Percentiles rank a stretch among this genome's conserved stretches.
Evolutionary conservation across 2,888 invertebrate genomes (phyloP).

Genomic region (Tupiocoris notatus): DNA sequence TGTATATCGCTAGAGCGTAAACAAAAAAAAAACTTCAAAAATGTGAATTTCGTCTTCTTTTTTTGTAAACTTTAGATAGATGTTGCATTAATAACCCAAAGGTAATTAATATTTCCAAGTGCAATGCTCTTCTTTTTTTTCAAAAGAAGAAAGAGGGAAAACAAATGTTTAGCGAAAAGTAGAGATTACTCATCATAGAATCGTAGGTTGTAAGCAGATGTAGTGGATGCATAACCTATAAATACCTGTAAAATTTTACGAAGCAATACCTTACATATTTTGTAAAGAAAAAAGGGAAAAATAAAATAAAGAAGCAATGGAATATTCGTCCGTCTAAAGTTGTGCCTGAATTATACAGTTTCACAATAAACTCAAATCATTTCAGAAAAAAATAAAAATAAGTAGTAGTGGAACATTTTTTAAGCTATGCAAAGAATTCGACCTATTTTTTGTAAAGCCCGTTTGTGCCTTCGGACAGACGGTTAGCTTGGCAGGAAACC

Average conservation of each 20-base stretch:
- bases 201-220: constrained; percentile 10
- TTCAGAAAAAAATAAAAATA: constrained; percentile 23
- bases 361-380: constrained; percentile 41
- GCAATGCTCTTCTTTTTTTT: constrained; percentile 30
- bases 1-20: no score
- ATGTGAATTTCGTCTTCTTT: background rate
- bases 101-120: constrained; percentile 33
- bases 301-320: constrained; percentile 33
- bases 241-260: background rate
- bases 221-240: constrained; percentile 1
- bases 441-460: constrained; percentile 41
- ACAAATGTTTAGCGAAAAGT: constrained; percentile 19
- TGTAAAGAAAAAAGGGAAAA: constrained; percentile 27
- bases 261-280: constrained; percentile 21
- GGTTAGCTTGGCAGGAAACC: constrained; percentile 28
- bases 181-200: constrained; percentile 7
- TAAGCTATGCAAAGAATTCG: constrained; percentile 6
- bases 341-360: constrained; percentile 41
- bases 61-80: background rate
- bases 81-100: background rate
- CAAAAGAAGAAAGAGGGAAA: background rate
- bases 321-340: constrained; percentile 41
- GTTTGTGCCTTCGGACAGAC: constrained; percentile 42
- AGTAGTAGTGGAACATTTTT: constrained; percentile 2
- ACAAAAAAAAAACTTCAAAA: no score